Base-by-base conservation (phyloP, 2,888 invertebrate genomes). In the Agrochola circellaris region DNA sequence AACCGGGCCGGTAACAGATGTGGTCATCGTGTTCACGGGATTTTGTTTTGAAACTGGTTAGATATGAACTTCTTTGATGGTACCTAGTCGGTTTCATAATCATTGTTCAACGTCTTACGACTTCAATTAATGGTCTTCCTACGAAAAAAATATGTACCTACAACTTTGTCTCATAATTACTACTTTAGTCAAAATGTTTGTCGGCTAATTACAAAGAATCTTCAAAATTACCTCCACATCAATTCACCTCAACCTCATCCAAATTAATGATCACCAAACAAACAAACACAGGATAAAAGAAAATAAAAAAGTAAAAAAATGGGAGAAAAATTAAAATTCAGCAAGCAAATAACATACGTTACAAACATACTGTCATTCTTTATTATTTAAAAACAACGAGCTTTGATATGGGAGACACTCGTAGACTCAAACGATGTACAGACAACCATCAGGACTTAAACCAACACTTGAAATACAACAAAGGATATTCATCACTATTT, bases 301-400 rank as follows among this genome's bases (percentile, higher is more conserved):
- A 62, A 69, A 61, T n/a, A 86, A 87, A 82, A 42, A 83, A 68
- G 45, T 66, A 73, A 56, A 71, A 58, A 89, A 87, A 75, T 77
- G 77, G 30, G 34, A 17, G 64, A 71, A 65, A 79, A 84, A 87
- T 87, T 87, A 69, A 82, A 91, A 91, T 90, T 91, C 88, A 89
- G 79, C 89, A 79, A 88, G 82, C 78, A 88, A 86, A 86, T 84
- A 75, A 82, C 86, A 83, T 78, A 87, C 85, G 83, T 80, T 68
- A 76, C 81, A 82, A 85, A 81, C 84, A 86, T 79, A 74, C 82
- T 78, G 83, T 83, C 74, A 86, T 88, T 91, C 90, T 92, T 91
- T 92, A 89, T 89, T 85, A 88, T 91, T 89, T 89, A 85, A 91
- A 92, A 91, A 90, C 83, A 90, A 86, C 86, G 72, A 70, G 88